A percentile compares a stretch with the other conserved stretches of the same genome.
Conservation (phyloP, 2,888 invertebrate species). For the Ceratothoa steindachneri region DNA sequence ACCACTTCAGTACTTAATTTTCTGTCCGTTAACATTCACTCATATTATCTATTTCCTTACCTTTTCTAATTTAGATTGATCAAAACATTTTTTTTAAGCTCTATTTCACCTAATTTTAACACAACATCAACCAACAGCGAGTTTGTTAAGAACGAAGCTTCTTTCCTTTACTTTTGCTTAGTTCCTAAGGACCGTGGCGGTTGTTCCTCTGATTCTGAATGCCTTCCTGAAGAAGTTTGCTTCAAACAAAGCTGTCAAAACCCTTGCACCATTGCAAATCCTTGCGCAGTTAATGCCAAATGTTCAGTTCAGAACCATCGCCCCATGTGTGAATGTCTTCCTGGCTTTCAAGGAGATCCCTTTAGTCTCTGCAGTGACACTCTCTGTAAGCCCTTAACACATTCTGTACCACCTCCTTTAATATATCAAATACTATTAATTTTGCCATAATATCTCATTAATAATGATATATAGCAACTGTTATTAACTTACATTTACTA, state of each 20-base stretch:
- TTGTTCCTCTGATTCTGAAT: constrained; percentile 75
- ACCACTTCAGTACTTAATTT: no score
- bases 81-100: no score
- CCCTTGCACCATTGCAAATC: constrained; percentile 54
- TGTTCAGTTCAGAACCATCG: constrained; percentile 71
- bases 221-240: constrained; percentile 73
- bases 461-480: neutral
- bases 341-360: constrained; percentile 72
- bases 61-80: no score
- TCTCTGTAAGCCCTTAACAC: constrained; percentile 30
- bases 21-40: no score
- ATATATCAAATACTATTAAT: neutral
- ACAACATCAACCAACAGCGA: no score
- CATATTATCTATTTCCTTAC: no score
- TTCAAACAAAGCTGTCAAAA: constrained; percentile 64
- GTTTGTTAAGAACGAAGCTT: no score
- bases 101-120: no score
- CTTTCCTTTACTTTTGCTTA: no score
- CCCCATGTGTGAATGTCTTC: constrained; percentile 69
- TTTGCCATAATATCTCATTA: neutral
- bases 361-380: constrained; percentile 49
- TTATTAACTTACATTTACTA: constrained; percentile 7
- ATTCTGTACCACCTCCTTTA: neutral
- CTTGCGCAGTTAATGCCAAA: constrained; percentile 69
- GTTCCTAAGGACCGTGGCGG: constrained; percentile 61